Evolutionary conservation across 2,113 vertebrate species (phyloP).

Genomic region (Tyto alba): DNA sequence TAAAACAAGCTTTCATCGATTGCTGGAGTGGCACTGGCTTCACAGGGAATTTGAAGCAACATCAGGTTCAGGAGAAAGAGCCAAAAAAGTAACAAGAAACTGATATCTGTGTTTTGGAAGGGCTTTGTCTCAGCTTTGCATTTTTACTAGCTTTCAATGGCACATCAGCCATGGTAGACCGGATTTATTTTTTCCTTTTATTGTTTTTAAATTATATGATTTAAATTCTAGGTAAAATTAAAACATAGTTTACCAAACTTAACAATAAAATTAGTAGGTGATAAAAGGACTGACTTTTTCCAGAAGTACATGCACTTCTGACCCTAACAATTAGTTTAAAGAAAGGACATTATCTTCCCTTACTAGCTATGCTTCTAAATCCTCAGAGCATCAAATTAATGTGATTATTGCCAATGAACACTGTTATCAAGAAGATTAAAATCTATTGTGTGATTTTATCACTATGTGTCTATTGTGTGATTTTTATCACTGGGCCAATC

Average conservation of each 20-base stretch:
- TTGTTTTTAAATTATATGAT: background rate
- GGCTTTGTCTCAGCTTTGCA: background rate
- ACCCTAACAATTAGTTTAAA: background rate
- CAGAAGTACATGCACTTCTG: background rate
- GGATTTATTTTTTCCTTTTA: background rate
- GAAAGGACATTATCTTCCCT: background rate
- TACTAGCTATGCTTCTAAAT: background rate
- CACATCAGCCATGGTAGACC: background rate
- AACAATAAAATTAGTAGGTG: background rate
- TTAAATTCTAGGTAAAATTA: background rate
- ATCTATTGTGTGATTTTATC: background rate
- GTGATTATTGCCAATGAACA: background rate
- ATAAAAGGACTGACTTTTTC: background rate
- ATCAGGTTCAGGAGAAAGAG: background rate
- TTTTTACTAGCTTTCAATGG: background rate
- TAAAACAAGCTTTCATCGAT: slow-evolving; percentile 52
- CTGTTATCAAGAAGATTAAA: background rate
- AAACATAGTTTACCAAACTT: background rate
- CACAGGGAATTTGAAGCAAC: slow-evolving; percentile 26
- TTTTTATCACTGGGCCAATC: background rate
- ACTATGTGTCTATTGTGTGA: background rate
- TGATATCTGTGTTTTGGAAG: background rate
- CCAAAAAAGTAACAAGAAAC: background rate
- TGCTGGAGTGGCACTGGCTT: slow-evolving; percentile 1
- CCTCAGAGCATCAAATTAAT: background rate